Percentiles rank a stretch among this genome's conserved stretches.
These are phyloP conservation scores for Pollenia griseotomentosa DNA, from an alignment of 2,888 invertebrate genomes.

Conservation along the genomic window DNA sequence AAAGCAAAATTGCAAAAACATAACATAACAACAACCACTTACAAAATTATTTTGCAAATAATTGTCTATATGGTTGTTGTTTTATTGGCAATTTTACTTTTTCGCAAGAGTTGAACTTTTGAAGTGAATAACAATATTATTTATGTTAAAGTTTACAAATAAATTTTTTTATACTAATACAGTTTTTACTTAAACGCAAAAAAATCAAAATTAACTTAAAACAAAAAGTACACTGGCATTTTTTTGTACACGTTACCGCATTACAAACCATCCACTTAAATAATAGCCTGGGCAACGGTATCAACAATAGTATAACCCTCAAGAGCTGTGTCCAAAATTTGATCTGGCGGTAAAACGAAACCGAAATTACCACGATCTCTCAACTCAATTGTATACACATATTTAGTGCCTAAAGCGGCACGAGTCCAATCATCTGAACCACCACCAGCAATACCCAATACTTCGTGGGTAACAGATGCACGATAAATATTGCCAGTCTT, in stretches of 20 bases:
- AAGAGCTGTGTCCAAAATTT: constrained; percentile 79
- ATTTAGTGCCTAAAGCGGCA: constrained; percentile 78
- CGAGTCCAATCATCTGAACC: constrained; percentile 83
- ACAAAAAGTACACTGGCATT: constrained; percentile 64
- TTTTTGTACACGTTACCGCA: constrained; percentile 20
- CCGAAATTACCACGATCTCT: constrained; percentile 81
- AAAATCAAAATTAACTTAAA: constrained; percentile 34
- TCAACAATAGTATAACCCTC: constrained; percentile 81
- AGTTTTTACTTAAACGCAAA: constrained; percentile 68
- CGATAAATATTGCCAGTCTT: constrained; percentile 79
- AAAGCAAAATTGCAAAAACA: no score
- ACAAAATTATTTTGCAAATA: no score
- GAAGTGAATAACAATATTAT: not conserved
- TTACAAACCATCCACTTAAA: constrained; percentile 7
- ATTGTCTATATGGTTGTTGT: no score
- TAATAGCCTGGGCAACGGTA: constrained; percentile 79
- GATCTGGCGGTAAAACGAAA: constrained; percentile 80
- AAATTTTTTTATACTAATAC: constrained; percentile 6
- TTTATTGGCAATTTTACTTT: no score
- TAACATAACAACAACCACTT: no score
- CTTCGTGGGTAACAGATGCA: constrained; percentile 80
- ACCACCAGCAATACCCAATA: constrained; percentile 82
- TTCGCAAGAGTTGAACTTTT: no score
- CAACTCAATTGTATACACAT: constrained; percentile 82
- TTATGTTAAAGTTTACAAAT: constrained; percentile 37